Percentiles rank a stretch among this genome's conserved stretches.
Evolutionary conservation across 2,113 vertebrate genomes (phyloP).

Genomic region (Tychaedon coryphoeus): DNA sequence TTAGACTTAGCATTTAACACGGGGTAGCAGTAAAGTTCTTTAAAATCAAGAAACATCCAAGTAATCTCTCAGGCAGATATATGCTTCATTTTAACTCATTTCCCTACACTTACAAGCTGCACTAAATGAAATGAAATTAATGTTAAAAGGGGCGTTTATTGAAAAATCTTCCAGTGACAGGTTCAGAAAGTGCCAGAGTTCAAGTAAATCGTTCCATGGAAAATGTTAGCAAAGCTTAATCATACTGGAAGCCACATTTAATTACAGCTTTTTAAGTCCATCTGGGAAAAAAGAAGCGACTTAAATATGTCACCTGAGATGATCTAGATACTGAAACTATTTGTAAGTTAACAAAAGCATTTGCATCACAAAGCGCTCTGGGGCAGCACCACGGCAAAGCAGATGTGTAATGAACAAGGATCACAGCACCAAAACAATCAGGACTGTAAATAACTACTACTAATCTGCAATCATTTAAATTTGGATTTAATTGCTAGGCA

Average conservation of each 20-base stretch:
- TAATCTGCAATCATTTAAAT: conserved; percentile 69
- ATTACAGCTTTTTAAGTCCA: conserved; percentile 74
- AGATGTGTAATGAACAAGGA: conserved; percentile 66
- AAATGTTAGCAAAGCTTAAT: conserved; percentile 70
- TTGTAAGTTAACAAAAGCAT: conserved; percentile 66
- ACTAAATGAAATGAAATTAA: conserved; percentile 26
- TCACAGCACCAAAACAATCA: conserved; percentile 69
- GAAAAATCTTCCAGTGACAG: conserved; percentile 36
- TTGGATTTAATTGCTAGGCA: conserved; percentile 65
- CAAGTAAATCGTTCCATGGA: conserved; percentile 59
- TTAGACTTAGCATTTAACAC: neutral
- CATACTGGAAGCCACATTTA: conserved; percentile 71
- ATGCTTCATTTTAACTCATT: conserved; percentile 20
- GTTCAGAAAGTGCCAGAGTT: conserved; percentile 65
- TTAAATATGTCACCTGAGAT: conserved; percentile 72
- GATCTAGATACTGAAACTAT: conserved; percentile 68
- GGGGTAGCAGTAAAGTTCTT: neutral
- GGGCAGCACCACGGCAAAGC: conserved; percentile 47
- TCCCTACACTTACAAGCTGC: neutral
- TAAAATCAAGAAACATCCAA: neutral
- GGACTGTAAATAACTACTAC: conserved; percentile 61
- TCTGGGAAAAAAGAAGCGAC: conserved; percentile 70
- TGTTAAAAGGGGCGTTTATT: conserved; percentile 36
- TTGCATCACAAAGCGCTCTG: conserved; percentile 65
- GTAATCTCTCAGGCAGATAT: neutral